Evolutionary conservation across 2,888 invertebrate genomes (phyloP), one percentile per base, ranked within the genome.

Genomic region (Cheilosia impressa): DNA sequence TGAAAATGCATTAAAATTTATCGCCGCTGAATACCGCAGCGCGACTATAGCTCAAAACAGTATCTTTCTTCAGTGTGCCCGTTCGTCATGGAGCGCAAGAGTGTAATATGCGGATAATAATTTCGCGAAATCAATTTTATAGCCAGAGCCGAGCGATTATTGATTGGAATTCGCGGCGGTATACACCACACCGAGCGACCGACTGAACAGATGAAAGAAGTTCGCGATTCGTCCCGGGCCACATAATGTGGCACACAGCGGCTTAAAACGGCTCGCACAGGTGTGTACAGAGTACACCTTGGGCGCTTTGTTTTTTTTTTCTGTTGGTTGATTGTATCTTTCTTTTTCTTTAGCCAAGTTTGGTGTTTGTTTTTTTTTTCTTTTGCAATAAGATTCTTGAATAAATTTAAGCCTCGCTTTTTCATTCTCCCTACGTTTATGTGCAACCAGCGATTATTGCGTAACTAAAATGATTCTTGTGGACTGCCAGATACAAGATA

Each of bases 71-170:
- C 15, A 34, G 17, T 47, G 17, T 17, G 7, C 19, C 47, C 47
- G n/a, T 41, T 31, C 68, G 5, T 27, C 19, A 31, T 27, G 13
- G 15, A 22, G 4, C 52, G 15, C 9, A 24, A 31, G 43, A 50
- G 24, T 27, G 45, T 45, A 57, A 47, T 34, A 47, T 24, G 50
- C 27, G 55, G 75, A 69, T 79, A 79, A 79, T 75, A 75, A 80
- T 53, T 73, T 80, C 60, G 66, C 75, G 65, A 84, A 84, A 80
- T 80, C 80, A 84, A 80, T 84, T 84, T 84, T 63, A 79, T 65
- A 65, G 69, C 80, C 68, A 22, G 31, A 47, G 55, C 47, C 19
- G 73, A 57, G 45, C 65, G 38, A 79, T 83, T 83, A 73, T 73
- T 73, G 83, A 84, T 84, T 79, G 79, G 75, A 79, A 73, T 79